Evolutionary conservation across 2,888 invertebrate genomes (phyloP), one percentile per base, ranked within the genome.

Genomic region (Protophormia terraenovae): DNA sequence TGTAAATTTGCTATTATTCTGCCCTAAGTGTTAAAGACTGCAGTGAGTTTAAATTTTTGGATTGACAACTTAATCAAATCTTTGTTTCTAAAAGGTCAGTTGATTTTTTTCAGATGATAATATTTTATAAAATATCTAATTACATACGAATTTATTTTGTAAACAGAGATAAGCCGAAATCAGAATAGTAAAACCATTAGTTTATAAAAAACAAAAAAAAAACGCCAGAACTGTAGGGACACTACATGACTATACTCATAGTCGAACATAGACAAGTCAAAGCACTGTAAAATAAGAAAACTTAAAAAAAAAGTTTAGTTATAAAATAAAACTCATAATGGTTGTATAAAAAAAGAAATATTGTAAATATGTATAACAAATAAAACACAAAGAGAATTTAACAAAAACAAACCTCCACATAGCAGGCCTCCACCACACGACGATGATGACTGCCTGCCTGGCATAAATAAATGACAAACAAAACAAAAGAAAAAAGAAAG

Each of bases 401-500:
- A 12, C 50, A 19, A 47, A 45, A 45, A 55, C 16, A 45, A 32
- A 50, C n/a, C 19, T 47, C 27, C 32, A 67, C 12, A 53, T n/a
- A 10, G 53, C 32, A 45, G 24, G 22, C 32, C 47, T 27, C 32
- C 66, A 53, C 8, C 45, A 73, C 29, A 60, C 32, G 41, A 58
- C 41, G 16, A 71, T 41, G 58, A 24, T 58, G 38, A 71, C 7
- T 32, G 35, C 29, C 29, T n/a, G 41, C 22, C 27, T 53, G 24
- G 53, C 53, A 55, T 24, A 58, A 72, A 72, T 29, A 69, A 16
- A 32, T 27, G 16, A 27, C 8, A 55, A 53, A 55, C 27, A 53
- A 71, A 66, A 71, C 22, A 55, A 12, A 45, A 47, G 5, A 53
- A 50, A 64, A 50, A 66, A 76, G 24, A 53, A 55, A 35, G 66